Percentiles rank a stretch among this genome's conserved stretches.
phyloP scores from a whole-genome alignment of 2,888 invertebrate species.

The Sarcophaga variegata region DNA sequence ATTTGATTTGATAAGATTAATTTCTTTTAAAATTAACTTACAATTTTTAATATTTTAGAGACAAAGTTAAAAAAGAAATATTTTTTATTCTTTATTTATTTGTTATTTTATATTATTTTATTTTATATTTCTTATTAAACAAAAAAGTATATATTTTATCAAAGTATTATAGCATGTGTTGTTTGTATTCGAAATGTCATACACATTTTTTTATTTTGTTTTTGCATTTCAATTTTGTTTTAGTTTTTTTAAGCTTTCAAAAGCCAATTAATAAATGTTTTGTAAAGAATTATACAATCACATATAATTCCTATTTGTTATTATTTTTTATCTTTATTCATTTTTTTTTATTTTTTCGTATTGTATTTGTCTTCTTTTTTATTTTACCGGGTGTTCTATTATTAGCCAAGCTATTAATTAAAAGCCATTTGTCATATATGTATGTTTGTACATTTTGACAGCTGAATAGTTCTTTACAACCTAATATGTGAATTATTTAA shows the following conservation, averaged over 20 bases:
- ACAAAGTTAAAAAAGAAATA: too few relatives aligned
- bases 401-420: conserved; percentile 19
- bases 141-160: too few relatives aligned
- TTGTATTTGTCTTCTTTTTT: conserved; percentile 4
- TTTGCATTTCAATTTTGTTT: conserved; percentile 8
- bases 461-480: conserved; percentile 4
- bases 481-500: background rate
- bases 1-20: too few relatives aligned
- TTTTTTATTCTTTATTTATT: too few relatives aligned
- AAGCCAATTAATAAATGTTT: conserved; percentile 41
- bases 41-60: too few relatives aligned
- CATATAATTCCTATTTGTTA: conserved; percentile 4
- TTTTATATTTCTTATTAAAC: too few relatives aligned
- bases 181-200: background rate
- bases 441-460: conserved; percentile 1
- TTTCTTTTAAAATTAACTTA: too few relatives aligned
- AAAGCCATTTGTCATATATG: conserved; percentile 23
- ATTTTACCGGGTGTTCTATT: conserved; percentile 13
- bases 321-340: conserved; percentile 34
- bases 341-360: background rate
- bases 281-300: conserved; percentile 45
- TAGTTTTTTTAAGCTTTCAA: conserved; percentile 40
- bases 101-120: too few relatives aligned
- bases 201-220: background rate
- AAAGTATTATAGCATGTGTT: too few relatives aligned